These are phyloP conservation scores for Meliscaeva auricollis DNA, from an alignment of 2,888 invertebrate species.

Conservation along the genomic window DNA sequence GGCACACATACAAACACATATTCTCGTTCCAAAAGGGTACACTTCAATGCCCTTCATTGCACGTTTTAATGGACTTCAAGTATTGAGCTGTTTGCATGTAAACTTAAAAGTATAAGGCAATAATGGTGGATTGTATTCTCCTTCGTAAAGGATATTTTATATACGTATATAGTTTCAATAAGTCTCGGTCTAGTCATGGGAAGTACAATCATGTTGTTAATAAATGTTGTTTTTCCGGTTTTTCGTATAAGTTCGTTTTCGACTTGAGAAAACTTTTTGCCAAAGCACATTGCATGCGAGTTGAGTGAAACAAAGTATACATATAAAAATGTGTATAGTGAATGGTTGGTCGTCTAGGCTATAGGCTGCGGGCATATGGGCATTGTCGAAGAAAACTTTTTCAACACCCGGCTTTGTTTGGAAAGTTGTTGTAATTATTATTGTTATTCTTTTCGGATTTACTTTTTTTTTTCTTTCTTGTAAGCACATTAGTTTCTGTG, in stretches of 20 bases:
- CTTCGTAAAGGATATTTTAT: not conserved
- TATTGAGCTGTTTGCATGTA: constrained; percentile 67
- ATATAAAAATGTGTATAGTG: not conserved
- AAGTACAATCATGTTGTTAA: constrained; percentile 68
- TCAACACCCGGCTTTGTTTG: constrained; percentile 49
- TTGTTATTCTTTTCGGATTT: constrained; percentile 33
- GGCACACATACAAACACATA: not conserved
- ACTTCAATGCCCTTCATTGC: constrained; percentile 41
- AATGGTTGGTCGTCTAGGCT: not conserved
- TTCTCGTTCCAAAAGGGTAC: constrained; percentile 32
- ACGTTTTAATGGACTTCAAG: constrained; percentile 60
- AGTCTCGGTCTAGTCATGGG: constrained; percentile 42
- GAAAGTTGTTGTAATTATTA: constrained; percentile 64
- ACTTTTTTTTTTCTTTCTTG: not conserved
- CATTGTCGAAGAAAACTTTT: constrained; percentile 54
- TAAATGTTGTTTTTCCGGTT: constrained; percentile 73
- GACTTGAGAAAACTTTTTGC: constrained; percentile 45
- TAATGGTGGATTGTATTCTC: not conserved
- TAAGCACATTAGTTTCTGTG: constrained; percentile 17
- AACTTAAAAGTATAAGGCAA: not conserved
- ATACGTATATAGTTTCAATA: constrained; percentile 6
- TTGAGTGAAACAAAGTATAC: not conserved
- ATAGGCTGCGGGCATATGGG: not conserved
- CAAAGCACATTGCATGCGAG: constrained; percentile 15
- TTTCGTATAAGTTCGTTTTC: constrained; percentile 42